Base-by-base conservation (phyloP, 2,113 vertebrate species). In the Oryzias melastigma region DNA sequence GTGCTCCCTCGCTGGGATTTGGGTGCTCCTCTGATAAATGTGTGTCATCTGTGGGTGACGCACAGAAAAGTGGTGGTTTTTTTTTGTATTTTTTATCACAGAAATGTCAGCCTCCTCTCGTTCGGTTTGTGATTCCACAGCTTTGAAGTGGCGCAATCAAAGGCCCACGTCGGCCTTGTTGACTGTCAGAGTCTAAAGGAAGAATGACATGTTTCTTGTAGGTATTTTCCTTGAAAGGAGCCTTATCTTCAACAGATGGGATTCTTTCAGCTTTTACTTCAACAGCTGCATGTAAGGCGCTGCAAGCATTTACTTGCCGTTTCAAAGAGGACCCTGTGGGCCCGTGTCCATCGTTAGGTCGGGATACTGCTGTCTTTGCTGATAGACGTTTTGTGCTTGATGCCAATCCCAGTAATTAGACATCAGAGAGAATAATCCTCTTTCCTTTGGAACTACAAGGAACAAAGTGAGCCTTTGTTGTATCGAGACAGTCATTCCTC, bases 21-120 rank as follows among this genome's bases (percentile, higher is more conserved):
- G 60, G 62, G 70, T 76, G n/a, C n/a, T n/a, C 75, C 60, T 52
- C 71, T 80, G 77, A 85, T 83, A 65, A 81, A 83, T 84, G 75
- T 50, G 80, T 73, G 75, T 85, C 80, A 77, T 71, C 66, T 62
- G 52, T 61, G 46, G 58, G 45, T 78, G 71, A 75, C 24, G 54
- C 43, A 3, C 42, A 73, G 50, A 74, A 64, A 67, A 72, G 65
- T 71, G n/a, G 65, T 71, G 63, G 43, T 42, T 53, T 56, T 49
- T n/a, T n/a, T n/a, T n/a, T n/a, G n/a, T n/a, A n/a, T n/a, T 35
- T 35, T 35, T 35, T 13, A 35, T 43, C 62, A 65, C 20, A 17
- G 62, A 65, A 68, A 61, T 58, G 51, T 63, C 58, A 40, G 18
- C 56, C 69, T 77, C 69, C 73, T 46, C 69, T 62, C 17, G 29